These are phyloP conservation scores for Tamias sibiricus DNA, from an alignment of 2,113 vertebrate species.

Conservation along the genomic window DNA sequence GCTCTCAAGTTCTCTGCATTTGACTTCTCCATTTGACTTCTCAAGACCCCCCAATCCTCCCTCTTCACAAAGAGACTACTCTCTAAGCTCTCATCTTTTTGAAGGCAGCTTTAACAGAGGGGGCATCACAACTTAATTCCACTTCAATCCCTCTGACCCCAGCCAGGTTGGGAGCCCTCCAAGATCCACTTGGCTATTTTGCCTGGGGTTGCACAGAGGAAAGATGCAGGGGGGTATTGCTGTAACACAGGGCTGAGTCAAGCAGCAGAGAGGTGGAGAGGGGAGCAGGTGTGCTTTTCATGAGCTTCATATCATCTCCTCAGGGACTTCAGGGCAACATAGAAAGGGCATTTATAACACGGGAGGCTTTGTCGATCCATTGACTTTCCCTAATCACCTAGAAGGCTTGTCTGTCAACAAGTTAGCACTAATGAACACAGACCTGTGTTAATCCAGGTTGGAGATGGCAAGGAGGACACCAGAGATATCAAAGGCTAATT, in stretches of 20 bases:
- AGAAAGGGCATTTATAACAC: background rate
- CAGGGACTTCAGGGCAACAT: background rate
- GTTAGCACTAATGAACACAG: background rate
- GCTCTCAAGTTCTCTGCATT: background rate
- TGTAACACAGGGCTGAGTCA: background rate
- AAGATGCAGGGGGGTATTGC: background rate
- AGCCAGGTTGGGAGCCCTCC: background rate
- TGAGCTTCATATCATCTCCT: background rate
- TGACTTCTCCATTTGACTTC: background rate
- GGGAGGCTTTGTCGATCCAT: background rate
- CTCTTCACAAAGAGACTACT: background rate
- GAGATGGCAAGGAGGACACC: background rate
- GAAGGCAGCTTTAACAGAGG: background rate
- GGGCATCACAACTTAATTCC: background rate
- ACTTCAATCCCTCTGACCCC: background rate
- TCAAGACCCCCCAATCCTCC: background rate
- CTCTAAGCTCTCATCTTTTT: background rate
- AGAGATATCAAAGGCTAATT: background rate
- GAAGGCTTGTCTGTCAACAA: background rate
- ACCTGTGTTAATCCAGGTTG: background rate
- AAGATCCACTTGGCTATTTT: background rate
- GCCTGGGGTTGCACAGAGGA: background rate
- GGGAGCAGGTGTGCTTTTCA: rapidly evolving
- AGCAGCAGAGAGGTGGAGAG: background rate
- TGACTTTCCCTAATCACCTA: background rate